These are phyloP conservation scores for Nettapus auritus DNA, from an alignment of 2,113 vertebrate species.

Conservation along the genomic window DNA sequence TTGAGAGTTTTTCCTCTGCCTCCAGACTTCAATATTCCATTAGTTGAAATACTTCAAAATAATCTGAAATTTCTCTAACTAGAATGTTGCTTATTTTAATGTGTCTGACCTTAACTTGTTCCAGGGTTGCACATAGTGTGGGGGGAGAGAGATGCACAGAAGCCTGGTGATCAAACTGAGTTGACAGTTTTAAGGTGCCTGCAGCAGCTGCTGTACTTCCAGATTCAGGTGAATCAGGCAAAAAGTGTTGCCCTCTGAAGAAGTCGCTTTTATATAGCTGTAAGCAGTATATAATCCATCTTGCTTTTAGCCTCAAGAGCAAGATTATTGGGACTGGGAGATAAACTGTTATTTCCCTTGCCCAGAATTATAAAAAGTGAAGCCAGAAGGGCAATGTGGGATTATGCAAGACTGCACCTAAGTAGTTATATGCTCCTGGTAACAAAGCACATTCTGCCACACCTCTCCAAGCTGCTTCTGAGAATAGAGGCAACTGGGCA, in stretches of 20 bases:
- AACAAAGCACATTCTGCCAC: neutral
- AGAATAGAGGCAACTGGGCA: neutral
- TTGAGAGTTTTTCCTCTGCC: neutral
- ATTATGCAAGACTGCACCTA: neutral
- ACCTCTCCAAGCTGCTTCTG: neutral
- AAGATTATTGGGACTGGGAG: neutral
- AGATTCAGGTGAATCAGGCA: neutral
- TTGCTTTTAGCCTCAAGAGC: neutral
- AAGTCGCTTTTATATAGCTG: neutral
- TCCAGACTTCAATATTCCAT: neutral
- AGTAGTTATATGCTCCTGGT: neutral
- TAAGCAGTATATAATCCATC: neutral
- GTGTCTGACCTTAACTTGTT: neutral
- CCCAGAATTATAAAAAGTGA: neutral
- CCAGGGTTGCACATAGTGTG: neutral
- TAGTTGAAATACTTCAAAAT: neutral
- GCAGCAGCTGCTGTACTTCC: neutral
- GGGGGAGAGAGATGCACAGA: neutral
- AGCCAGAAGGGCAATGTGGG: neutral
- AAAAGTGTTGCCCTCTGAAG: neutral
- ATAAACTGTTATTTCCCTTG: neutral
- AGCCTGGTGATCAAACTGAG: fast-evolving
- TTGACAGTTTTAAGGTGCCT: neutral
- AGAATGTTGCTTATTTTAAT: neutral
- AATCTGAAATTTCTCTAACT: neutral